Conservation (phyloP, 2,888 invertebrate genomes). For the Xestobium rufovillosum region DNA sequence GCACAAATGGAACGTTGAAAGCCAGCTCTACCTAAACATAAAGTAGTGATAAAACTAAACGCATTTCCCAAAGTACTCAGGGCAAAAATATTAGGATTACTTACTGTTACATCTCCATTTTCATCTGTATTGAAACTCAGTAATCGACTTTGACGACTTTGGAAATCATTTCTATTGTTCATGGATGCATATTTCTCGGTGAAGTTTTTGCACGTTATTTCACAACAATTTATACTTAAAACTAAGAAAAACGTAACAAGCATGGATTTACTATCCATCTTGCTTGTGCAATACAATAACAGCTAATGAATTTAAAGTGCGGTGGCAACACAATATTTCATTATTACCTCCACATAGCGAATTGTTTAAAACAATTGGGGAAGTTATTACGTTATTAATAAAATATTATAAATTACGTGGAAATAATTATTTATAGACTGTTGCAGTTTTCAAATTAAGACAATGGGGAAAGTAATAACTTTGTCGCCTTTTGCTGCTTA, state of each 20-base stretch:
- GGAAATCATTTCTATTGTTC: constrained; percentile 28
- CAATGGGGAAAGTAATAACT: no score
- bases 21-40: constrained; percentile 55
- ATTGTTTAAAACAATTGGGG: constrained; percentile 25
- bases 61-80: constrained; percentile 4
- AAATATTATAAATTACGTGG: no score
- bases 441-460: no score
- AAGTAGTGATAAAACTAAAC: constrained; percentile 7
- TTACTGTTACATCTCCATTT: constrained; percentile 49
- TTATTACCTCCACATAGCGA: constrained; percentile 5
- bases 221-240: constrained; percentile 9
- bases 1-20: constrained; percentile 58
- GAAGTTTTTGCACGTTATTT: constrained; percentile 30
- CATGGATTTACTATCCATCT: no score
- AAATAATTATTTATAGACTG: no score
- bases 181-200: constrained; percentile 34
- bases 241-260: no score
- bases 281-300: no score
- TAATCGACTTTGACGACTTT: constrained; percentile 38
- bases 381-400: constrained; percentile 34
- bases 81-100: constrained; percentile 29
- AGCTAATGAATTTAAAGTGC: no score
- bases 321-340: constrained; percentile 6
- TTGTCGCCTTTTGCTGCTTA: no score
- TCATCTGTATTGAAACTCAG: constrained; percentile 51